A percentile compares a stretch with the other conserved stretches of the same genome.
Evolutionary conservation across 1,140 invertebrate genomes (phyloP).

Genomic region (Drosophila chauvacae): DNA sequence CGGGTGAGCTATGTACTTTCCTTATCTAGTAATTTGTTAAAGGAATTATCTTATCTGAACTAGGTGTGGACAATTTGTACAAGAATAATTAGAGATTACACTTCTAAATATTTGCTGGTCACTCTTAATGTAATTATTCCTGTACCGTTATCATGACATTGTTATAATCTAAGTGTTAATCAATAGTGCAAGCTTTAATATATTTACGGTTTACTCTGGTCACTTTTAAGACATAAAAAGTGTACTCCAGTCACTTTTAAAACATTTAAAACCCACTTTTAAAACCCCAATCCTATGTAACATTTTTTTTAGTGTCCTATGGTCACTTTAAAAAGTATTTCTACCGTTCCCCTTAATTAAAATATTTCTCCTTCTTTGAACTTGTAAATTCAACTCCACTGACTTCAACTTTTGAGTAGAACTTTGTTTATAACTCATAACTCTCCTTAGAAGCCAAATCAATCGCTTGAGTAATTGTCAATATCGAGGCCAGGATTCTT

Average conservation of each 20-base stretch:
- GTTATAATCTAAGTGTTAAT: too few relatives aligned
- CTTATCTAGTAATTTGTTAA: conserved; percentile 1
- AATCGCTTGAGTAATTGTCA: conserved; percentile 8
- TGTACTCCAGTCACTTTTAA: background rate
- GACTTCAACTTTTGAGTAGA: background rate
- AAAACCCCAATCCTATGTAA: too few relatives aligned
- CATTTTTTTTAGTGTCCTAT: background rate
- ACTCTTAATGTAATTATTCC: background rate
- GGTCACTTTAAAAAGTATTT: background rate
- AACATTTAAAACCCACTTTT: too few relatives aligned
- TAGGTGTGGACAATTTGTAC: background rate
- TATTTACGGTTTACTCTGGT: background rate
- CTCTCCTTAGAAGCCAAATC: conserved; percentile 4
- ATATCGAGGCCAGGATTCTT: background rate
- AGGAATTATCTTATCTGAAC: conserved; percentile 1
- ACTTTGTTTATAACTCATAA: background rate
- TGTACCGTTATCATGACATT: too few relatives aligned
- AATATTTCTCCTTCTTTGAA: background rate
- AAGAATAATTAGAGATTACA: too few relatives aligned
- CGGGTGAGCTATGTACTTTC: conserved; percentile 7
- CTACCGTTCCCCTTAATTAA: background rate
- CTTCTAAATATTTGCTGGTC: background rate
- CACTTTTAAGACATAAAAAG: background rate
- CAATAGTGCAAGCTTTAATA: too few relatives aligned
- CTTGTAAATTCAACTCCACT: background rate